Conservation (phyloP, 2,113 vertebrate genomes). For the Lates calcarifer region DNA sequence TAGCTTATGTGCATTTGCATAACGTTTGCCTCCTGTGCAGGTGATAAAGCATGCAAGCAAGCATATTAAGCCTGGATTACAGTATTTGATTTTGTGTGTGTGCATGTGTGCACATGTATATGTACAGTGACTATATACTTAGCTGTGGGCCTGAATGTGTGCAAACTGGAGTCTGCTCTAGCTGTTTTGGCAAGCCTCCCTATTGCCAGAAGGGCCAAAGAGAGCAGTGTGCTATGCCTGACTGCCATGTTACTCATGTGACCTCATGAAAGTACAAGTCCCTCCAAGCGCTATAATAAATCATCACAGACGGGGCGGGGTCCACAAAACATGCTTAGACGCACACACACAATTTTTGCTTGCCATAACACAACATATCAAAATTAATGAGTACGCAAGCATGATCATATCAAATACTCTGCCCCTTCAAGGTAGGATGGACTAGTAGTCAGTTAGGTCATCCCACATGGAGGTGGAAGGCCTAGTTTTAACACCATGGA, state of each 20-base stretch:
- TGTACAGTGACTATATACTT: conserved; percentile 14
- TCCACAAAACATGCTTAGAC: conserved; percentile 39
- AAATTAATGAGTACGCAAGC: conserved; percentile 21
- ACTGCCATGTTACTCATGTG: conserved; percentile 71
- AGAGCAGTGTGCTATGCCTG: conserved; percentile 49
- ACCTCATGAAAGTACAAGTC: conserved; percentile 70
- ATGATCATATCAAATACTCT: conserved; percentile 7
- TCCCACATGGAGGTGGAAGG: neutral
- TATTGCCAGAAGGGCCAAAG: conserved; percentile 50
- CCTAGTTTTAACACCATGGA: neutral
- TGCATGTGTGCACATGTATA: neutral
- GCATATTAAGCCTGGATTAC: conserved; percentile 60
- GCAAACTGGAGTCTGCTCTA: conserved; percentile 35
- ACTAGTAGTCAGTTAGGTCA: conserved; percentile 19
- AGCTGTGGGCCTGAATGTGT: conserved; percentile 45
- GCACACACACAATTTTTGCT: conserved; percentile 11
- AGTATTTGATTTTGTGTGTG: conserved; percentile 48
- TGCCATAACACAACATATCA: conserved; percentile 31
- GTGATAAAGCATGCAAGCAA: conserved; percentile 62
- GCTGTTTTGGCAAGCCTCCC: conserved; percentile 56
- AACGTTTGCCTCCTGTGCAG: conserved; percentile 44
- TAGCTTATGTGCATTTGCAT: conserved; percentile 58
- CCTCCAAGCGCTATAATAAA: conserved; percentile 77
- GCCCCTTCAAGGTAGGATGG: conserved; percentile 14
- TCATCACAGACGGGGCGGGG: conserved; percentile 60